These are phyloP conservation scores for Anastatus disparis DNA, from an alignment of 1,140 invertebrate species.

Conservation along the genomic window DNA sequence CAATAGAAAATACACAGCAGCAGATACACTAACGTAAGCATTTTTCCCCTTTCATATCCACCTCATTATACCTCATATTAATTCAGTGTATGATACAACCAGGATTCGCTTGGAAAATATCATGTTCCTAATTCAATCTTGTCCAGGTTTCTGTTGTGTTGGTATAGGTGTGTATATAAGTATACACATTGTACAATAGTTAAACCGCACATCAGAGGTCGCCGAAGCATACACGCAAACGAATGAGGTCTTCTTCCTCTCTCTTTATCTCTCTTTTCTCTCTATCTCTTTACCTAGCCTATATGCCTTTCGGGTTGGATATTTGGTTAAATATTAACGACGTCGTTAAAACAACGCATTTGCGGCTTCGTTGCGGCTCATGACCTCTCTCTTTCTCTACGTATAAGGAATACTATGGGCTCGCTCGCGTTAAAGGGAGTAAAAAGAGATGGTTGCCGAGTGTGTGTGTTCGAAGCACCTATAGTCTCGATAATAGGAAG, in stretches of 20 bases:
- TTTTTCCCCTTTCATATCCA: too few relatives aligned
- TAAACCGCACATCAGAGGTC: slow-evolving; percentile 39
- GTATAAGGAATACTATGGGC: too few relatives aligned
- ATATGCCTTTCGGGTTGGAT: slow-evolving; percentile 44
- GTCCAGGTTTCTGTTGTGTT: background rate
- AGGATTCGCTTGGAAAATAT: slow-evolving; percentile 31
- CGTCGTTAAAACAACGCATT: slow-evolving; percentile 67
- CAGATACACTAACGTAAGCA: too few relatives aligned
- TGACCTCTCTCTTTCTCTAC: too few relatives aligned
- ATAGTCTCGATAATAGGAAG: slow-evolving; percentile 36
- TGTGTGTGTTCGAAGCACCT: slow-evolving; percentile 49
- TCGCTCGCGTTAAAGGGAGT: too few relatives aligned
- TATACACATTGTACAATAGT: too few relatives aligned
- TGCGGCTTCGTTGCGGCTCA: slow-evolving; percentile 68
- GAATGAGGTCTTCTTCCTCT: too few relatives aligned
- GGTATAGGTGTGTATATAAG: too few relatives aligned
- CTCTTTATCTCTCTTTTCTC: too few relatives aligned
- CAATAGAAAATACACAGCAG: too few relatives aligned
- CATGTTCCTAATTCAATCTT: slow-evolving; percentile 40
- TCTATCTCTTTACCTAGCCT: too few relatives aligned
- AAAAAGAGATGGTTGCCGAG: background rate
- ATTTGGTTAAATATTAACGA: slow-evolving; percentile 68
- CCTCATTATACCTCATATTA: slow-evolving; percentile 28
- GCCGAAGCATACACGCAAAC: background rate
- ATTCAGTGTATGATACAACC: background rate